Conservation (phyloP, 2,113 vertebrate genomes). For the Misgurnus anguillicaudatus region DNA sequence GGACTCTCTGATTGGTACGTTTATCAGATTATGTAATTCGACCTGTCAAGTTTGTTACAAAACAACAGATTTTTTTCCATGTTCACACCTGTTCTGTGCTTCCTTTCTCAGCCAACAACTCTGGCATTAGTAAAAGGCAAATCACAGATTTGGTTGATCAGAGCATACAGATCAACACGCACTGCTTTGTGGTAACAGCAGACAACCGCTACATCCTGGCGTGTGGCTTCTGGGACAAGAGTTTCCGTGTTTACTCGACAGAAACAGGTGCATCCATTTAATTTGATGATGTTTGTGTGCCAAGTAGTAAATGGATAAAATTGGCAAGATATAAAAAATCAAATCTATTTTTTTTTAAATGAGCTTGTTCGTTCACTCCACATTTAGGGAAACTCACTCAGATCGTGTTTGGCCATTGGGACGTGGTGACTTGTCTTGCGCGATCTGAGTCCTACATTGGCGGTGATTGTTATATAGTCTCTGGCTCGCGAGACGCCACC, state of each 20-base stretch:
- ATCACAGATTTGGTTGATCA: slow-evolving; percentile 99
- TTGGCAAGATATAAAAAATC: no score
- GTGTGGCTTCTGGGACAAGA: slow-evolving; percentile 99
- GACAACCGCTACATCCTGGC: slow-evolving; percentile 98
- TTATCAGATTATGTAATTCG: not conserved
- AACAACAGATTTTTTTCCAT: not conserved
- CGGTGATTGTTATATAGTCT: slow-evolving; percentile 98
- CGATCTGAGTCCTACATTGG: slow-evolving; percentile 97
- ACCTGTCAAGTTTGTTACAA: no score
- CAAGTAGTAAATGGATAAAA: no score
- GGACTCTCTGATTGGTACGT: slow-evolving; percentile 80
- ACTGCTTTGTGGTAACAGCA: slow-evolving; percentile 97
- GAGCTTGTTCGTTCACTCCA: not conserved
- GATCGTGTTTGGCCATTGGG: slow-evolving; percentile 99
- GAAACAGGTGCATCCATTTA: slow-evolving; percentile 83
- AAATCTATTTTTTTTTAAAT: no score
- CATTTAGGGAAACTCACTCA: slow-evolving; percentile 89
- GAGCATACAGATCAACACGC: slow-evolving; percentile 98
- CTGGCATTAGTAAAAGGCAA: slow-evolving; percentile 95
- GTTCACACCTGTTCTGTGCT: not conserved
- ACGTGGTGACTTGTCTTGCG: slow-evolving; percentile 96
- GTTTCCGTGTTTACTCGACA: slow-evolving; percentile 96
- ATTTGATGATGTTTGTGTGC: no score
- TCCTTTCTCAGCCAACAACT: slow-evolving; percentile 86
- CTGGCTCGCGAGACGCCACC: slow-evolving; percentile 93